phyloP scores from a whole-genome alignment of 64 coral and sea anemone species.

The Stichodactyla mertensii region DNA sequence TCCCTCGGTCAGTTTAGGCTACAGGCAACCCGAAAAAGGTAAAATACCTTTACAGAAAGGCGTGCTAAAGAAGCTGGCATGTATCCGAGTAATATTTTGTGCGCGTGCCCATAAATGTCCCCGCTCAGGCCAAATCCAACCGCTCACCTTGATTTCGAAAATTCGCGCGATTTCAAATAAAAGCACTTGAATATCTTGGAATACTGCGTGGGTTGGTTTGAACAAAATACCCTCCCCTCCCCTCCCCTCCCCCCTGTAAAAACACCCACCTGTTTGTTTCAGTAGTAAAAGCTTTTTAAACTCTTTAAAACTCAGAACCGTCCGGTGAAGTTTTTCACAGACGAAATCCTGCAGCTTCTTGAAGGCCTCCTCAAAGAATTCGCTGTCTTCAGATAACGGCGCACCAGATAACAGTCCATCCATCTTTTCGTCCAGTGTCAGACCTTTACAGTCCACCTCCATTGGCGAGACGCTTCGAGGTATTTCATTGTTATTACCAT shows the following conservation, averaged over 20 bases:
- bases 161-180: too few species aligned
- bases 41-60: too few species aligned
- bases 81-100: too few species aligned
- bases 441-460: conserved; percentile 64
- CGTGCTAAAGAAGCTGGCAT: too few species aligned
- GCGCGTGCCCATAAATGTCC: too few species aligned
- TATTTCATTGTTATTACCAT: not conserved
- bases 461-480: conserved; percentile 57
- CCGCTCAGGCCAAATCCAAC: too few species aligned
- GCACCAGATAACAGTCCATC: conserved; percentile 20
- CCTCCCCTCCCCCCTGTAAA: not conserved
- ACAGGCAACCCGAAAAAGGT: too few species aligned
- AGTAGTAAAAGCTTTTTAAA: conserved; percentile 84
- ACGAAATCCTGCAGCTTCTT: conserved; percentile 75
- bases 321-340: conserved; percentile 77
- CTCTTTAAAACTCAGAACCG: conserved; percentile 85
- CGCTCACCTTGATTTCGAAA: too few species aligned
- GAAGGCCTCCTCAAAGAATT: conserved; percentile 52
- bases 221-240: not conserved
- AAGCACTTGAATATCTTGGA: not conserved
- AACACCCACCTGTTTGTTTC: conserved; percentile 67
- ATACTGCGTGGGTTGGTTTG: not conserved
- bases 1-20: too few species aligned
- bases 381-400: conserved; percentile 47
- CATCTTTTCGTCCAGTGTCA: conserved; percentile 23